A percentile compares a stretch with the other conserved stretches of the same genome.
phyloP scores from a whole-genome alignment of 1,140 invertebrate species.

The Asbolus verrucosus region DNA sequence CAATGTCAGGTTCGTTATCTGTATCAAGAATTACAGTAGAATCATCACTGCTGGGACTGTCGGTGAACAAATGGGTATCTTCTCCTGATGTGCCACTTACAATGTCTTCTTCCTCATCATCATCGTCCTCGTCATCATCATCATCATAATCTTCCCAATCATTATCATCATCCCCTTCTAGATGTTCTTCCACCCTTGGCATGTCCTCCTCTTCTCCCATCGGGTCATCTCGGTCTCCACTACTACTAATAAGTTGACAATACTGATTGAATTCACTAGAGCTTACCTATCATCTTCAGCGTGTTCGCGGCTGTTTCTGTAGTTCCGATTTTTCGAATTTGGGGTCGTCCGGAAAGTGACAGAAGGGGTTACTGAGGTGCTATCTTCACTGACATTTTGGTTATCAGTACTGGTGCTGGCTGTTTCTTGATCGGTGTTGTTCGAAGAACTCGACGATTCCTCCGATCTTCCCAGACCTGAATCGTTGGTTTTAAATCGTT shows the following conservation, averaged over 20 bases:
- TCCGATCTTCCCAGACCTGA: slow-evolving; percentile 51
- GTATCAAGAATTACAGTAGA: slow-evolving; percentile 62
- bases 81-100: slow-evolving; percentile 18
- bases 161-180: slow-evolving; percentile 17
- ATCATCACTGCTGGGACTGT: slow-evolving; percentile 60
- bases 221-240: slow-evolving; percentile 1
- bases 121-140: not conserved
- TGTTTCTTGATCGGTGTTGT: slow-evolving; percentile 52
- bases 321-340: slow-evolving; percentile 52
- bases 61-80: slow-evolving; percentile 44
- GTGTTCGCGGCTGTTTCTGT: slow-evolving; percentile 48
- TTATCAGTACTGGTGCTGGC: slow-evolving; percentile 55
- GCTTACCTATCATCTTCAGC: slow-evolving; percentile 42
- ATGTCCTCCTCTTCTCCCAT: slow-evolving; percentile 34
- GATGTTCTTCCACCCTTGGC: slow-evolving; percentile 11
- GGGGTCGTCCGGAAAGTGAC: slow-evolving; percentile 6
- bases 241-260: no score
- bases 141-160: slow-evolving; percentile 45
- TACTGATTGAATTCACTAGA: no score
- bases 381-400: not conserved
- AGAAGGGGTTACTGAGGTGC: slow-evolving; percentile 47
- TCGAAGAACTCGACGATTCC: slow-evolving; percentile 53
- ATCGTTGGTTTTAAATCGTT: slow-evolving; percentile 58
- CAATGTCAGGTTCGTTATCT: slow-evolving; percentile 65
- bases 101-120: slow-evolving; percentile 28